Evolutionary conservation across 2,797 vertebrate genomes (phyloP), one percentile per base, ranked within the genome.

Genomic region (Allobates femoralis): DNA sequence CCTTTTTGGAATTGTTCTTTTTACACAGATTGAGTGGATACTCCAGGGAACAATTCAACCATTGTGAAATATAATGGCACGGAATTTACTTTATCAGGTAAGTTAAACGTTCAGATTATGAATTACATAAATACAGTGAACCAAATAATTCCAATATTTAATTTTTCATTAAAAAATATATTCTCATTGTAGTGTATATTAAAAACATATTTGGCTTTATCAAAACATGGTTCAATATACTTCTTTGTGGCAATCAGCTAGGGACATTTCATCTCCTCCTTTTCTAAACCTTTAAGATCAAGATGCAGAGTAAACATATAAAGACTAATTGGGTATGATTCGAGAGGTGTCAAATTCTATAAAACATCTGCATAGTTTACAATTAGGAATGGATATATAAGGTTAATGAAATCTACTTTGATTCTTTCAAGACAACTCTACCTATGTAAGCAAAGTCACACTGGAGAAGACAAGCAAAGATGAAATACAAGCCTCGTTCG

Each of bases 401-500:
- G 28, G 2, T 34, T 67, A 51, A 28, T 66, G 23, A 11, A 46
- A 8, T 1, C 0, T 46, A 46, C 15, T 51, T 66, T 21, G 19
- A 55, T 51, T 78, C 0, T 77, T 37, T 66, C n/a, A 23, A 90
- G 89, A 86, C 5, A 88, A 87, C 73, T 4, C 67, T 4, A 87
- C 86, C 18, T 83, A 77, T 46, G 21, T 89, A 26, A 77, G 69
- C 51, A 76, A 64, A 69, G 10, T 89, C 14, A 79, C 86, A 19
- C 11, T 90, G 41, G 86, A 86, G 77, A 87, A 53, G 37, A 84
- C 88, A 78, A 30, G 10, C 2, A 60, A 69, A 18, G 28, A 77
- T 28, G 88, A 86, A 76, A 74, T 77, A 10, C 28, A 66, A 69
- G 88, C 84, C 12, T 69, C 83, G 6, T 90, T 89, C 74, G 76